Conservation (phyloP, 2,888 invertebrate genomes). For the Trissonchulus latispiculum region DNA sequence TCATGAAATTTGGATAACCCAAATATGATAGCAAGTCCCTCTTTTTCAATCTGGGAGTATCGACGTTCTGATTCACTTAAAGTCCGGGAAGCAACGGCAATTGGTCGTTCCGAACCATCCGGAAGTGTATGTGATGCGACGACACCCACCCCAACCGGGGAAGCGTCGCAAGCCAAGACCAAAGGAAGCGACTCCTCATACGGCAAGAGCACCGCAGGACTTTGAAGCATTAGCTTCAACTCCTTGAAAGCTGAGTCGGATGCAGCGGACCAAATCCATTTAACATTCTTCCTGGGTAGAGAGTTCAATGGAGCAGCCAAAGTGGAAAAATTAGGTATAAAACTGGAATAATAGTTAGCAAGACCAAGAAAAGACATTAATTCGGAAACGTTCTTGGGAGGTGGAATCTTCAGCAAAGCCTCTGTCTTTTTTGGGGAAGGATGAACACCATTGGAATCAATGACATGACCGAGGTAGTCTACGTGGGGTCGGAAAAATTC, state of each 20-base stretch:
- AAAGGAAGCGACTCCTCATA: conserved; percentile 29
- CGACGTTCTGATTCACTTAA: not conserved
- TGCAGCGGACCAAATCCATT: conserved; percentile 22
- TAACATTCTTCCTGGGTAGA: conserved; percentile 24
- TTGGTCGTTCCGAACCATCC: not conserved
- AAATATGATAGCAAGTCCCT: conserved; percentile 36
- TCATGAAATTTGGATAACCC: conserved; percentile 39
- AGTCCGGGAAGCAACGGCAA: not conserved
- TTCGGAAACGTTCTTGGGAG: conserved; percentile 27
- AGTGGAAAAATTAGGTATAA: conserved; percentile 29
- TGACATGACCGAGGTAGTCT: conserved; percentile 22
- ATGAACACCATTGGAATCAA: conserved; percentile 28
- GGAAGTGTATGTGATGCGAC: not conserved
- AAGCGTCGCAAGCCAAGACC: not conserved
- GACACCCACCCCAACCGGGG: not conserved
- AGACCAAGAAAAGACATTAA: conserved; percentile 30
- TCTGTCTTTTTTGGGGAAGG: conserved; percentile 25
- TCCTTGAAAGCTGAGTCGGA: conserved; percentile 21
- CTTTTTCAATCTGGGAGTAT: not conserved
- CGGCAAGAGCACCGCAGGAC: conserved; percentile 30
- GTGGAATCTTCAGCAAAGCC: conserved; percentile 29
- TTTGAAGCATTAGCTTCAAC: conserved; percentile 30
- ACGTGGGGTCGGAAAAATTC: conserved; percentile 17
- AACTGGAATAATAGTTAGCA: conserved; percentile 24
- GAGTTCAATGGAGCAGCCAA: conserved; percentile 26